Base-by-base conservation (phyloP, 2,113 vertebrate species). In the Vombatus ursinus region DNA sequence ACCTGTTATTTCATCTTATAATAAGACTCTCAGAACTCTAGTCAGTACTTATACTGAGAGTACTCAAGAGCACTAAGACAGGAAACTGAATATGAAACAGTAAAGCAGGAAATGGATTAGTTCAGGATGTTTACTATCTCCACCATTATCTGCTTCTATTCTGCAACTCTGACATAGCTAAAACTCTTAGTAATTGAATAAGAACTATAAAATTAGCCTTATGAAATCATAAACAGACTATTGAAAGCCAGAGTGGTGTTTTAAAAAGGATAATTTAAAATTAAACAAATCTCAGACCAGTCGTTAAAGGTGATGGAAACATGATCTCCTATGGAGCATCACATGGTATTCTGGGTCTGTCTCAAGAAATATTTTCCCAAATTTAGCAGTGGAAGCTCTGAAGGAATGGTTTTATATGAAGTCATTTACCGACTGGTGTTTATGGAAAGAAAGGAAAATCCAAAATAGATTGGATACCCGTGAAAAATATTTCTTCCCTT, bases 61-160 rank as follows among this genome's bases (percentile, higher is more conserved):
- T 94, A 92, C 95, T 97, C 93, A 90, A 96, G 61, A 50, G 50
- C 95, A 95, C 91, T 94, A 91, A 4, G 96, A 90, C 96, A 97
- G 96, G 97, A 97, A 97, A 93, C 5, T 94, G 92, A 95, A 53
- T 94, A 94, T 68, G 92, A 96, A 93, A 23, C 84, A 61, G 95
- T 91, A 19, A 24, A 57, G 93, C 90, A 97, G 96, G 93, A 97
- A 96, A 97, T 51, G 89, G 97, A 97, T 95, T 91, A 95, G 52
- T 89, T 97, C 93, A 94, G 95, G 92, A 96, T 96, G 93, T 16
- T 91, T 90, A 92, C 92, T 92, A 26, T 96, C 90, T 93, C 50
- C 93, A 12, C 47, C 68, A 28, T 52, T 95, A 77, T 95, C 51
- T 52, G 23, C 94, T 37, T 77, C 54, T 92, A 96, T 96, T 93